Base-by-base conservation (phyloP, 2,888 invertebrate species). In the Meloe dianella region DNA sequence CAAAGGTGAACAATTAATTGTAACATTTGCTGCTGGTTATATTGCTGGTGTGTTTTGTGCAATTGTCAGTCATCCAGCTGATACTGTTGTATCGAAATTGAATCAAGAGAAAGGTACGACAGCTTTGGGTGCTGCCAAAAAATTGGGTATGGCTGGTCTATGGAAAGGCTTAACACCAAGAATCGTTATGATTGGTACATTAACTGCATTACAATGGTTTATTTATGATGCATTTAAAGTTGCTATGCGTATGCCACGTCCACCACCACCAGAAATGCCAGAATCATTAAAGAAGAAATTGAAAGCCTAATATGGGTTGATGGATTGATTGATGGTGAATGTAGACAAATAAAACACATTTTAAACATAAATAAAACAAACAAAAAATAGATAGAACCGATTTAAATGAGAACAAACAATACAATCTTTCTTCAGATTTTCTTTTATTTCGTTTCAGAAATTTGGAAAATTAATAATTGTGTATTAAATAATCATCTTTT, bases 11-110 rank as follows among this genome's bases (percentile, higher is more conserved):
- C 98, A 99, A 84, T 87, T 98, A 75, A 85, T 97, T 65, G 97
- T 98, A 32, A 98, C 98, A 12, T 98, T 98, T 85, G 94, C 95
- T 57, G 92, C 92, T n/a, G 92, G 96, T 79, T 99, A 98, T 85
- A 98, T 98, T 85, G 98, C 98, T 81, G 98, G 98, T 83, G 96
- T 99, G 61, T 99, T 98, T 90, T 98, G 98, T 85, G 98, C 98
- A 71, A 91, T 98, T 84, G 98, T 99, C 4, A 97, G 97, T 20
- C 98, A 98, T 85, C 98, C 98, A 63, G 98, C 98, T 73, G 98
- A 98, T 85, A 97, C 98, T 35, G 94, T 93, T 71, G 98, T 98
- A 38, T 98, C 98, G 72, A 98, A 98, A 84, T 87, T 98, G 78
- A 99, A 99, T 88, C 96, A 98, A 89, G 95, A 90, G 71, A 92